Evolutionary conservation across 1,140 invertebrate genomes (phyloP).

Genomic region (Lysiphlebus fabarum): DNA sequence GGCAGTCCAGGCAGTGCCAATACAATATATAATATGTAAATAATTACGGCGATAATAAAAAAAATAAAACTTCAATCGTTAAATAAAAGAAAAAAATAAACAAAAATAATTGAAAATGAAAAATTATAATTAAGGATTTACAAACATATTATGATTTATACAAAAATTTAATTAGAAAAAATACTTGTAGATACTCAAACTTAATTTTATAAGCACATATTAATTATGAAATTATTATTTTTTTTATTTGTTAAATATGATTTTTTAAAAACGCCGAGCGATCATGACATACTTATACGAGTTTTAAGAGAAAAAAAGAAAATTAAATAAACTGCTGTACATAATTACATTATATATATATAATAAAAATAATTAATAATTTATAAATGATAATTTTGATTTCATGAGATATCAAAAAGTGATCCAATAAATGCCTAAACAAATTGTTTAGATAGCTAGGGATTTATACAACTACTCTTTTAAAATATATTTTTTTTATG

Average conservation of each 20-base stretch:
- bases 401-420: background rate
- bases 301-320: too few relatives aligned
- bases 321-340: background rate
- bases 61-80: too few relatives aligned
- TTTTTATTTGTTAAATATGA: too few relatives aligned
- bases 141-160: too few relatives aligned
- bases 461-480: background rate
- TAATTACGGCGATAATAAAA: conserved; percentile 30
- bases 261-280: too few relatives aligned
- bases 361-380: background rate
- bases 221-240: too few relatives aligned
- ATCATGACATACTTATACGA: too few relatives aligned
- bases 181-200: conserved; percentile 2
- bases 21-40: conserved; percentile 40
- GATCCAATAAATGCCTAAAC: background rate
- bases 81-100: too few relatives aligned
- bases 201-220: too few relatives aligned
- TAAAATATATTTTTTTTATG: background rate
- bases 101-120: too few relatives aligned
- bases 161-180: background rate
- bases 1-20: conserved; percentile 38
- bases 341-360: conserved; percentile 8
- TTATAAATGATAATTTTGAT: background rate
- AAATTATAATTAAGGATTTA: too few relatives aligned
- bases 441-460: conserved; percentile 5